Evolutionary conservation across 2,113 vertebrate genomes (phyloP).

Genomic region (human (Homo sapiens)): DNA sequence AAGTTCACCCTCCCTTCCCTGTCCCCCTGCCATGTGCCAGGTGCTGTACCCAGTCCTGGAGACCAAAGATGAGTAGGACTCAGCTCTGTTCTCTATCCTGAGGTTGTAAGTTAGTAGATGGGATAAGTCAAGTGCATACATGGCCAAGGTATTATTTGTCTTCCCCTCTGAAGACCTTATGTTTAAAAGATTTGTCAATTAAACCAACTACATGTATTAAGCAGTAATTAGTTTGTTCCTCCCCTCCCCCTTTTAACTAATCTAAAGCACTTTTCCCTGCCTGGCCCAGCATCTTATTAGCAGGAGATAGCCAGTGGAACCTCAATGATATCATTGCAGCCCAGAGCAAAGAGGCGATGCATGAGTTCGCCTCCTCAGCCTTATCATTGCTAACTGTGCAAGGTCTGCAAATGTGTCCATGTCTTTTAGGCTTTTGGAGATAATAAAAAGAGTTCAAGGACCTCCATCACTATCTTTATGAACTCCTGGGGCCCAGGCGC

Average conservation of each 20-base stretch:
- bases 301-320: background rate
- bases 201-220: slow-evolving; percentile 7
- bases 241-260: background rate
- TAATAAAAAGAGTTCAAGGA: background rate
- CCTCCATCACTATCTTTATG: background rate
- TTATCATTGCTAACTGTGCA: background rate
- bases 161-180: background rate
- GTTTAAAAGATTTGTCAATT: slow-evolving; percentile 40
- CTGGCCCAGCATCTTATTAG: background rate
- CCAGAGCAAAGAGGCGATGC: background rate
- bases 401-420: background rate
- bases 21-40: background rate
- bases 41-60: background rate
- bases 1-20: background rate
- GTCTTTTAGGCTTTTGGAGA: slow-evolving; percentile 34
- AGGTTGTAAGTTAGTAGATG: background rate
- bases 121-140: background rate
- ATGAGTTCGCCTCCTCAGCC: background rate
- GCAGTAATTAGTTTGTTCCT: background rate
- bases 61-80: background rate
- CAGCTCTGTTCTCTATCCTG: background rate
- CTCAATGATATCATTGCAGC: background rate
- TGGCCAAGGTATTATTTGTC: background rate
- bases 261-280: background rate
- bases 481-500: background rate